Evolutionary conservation across 1,140 invertebrate species (phyloP), one percentile per base, ranked within the genome.

Genomic region (Coenobita brevimanus): DNA sequence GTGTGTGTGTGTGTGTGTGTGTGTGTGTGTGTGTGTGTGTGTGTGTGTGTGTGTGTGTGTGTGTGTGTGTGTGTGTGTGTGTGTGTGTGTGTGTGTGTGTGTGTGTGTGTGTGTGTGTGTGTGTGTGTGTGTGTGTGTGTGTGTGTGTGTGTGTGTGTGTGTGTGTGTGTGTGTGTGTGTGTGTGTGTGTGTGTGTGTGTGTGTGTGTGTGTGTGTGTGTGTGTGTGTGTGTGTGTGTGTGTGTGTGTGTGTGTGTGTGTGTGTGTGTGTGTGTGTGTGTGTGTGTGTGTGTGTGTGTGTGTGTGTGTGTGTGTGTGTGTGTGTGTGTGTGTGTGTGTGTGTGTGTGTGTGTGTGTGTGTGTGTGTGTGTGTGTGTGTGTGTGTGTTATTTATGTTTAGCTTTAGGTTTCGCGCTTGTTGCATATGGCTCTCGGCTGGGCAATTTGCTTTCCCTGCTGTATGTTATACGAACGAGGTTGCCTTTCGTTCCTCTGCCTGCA

Each of bases 1-100:
- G 62, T 67, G 62, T 67, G 62, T 67, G 62, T 67, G 62, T 67
- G 62, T 67, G 62, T 67, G 62, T 67, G 62, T 67, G 62, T 6
- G 8, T n/a, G 6, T n/a, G 21, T n/a, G 62, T 33, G 62, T 67
- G 21, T 67, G 62, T 67, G 62, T 67, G 62, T 67, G 30, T 33
- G 30, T 67, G 30, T 24, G 30, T 67, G 30, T n/a, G 30, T 24
- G 30, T 67, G 6, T 6, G 6, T 6, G n/a, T 67, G 6, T 67
- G 30, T 10, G 30, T 67, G 30, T 67, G 4, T 24, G 30, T 67
- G n/a, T 67, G 30, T 67, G 30, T 67, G 30, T 67, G 30, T 67
- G 30, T 67, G 30, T 67, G 30, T 67, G 30, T 67, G 30, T 67
- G 6, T 24, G 30, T 10, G 6, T n/a, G 30, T 10, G 30, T 67